These are phyloP conservation scores for Galleria mellonella DNA, from an alignment of 1,140 invertebrate genomes.

Conservation along the genomic window DNA sequence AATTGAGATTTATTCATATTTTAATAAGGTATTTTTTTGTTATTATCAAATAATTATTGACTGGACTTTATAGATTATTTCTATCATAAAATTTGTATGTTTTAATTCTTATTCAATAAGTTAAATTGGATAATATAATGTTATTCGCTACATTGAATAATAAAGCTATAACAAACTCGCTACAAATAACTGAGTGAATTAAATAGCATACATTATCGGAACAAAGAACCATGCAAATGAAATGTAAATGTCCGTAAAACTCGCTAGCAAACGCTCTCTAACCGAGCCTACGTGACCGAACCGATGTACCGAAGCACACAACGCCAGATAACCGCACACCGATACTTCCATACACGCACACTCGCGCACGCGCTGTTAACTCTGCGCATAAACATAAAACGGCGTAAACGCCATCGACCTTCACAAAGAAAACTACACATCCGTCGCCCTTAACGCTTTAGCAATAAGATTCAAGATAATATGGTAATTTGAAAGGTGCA, in stretches of 20 bases:
- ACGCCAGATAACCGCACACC: conserved; percentile 18
- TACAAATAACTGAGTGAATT: no score
- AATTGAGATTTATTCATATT: no score
- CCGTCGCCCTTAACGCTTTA: conserved; percentile 26
- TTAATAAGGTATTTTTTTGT: no score
- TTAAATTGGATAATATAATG: no score
- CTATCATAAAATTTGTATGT: no score
- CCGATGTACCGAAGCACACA: conserved; percentile 47
- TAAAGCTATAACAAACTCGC: no score
- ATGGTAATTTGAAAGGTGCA: conserved; percentile 17
- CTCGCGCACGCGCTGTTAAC: conserved; percentile 40
- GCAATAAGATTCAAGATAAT: conserved; percentile 26
- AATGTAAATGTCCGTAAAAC: conserved; percentile 39
- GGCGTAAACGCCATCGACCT: conserved; percentile 48
- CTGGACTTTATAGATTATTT: no score
- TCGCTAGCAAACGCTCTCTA: conserved; percentile 27
- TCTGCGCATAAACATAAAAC: conserved; percentile 15
- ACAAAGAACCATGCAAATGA: conserved; percentile 24
- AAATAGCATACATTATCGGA: background rate
- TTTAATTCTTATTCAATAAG: no score
- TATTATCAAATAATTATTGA: no score
- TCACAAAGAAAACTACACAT: conserved; percentile 61
- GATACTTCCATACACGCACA: conserved; percentile 41
- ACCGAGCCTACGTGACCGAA: conserved; percentile 66
- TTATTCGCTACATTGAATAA: no score